Evolutionary conservation across 1,140 invertebrate species (phyloP).

Genomic region (Aplysia californica): DNA sequence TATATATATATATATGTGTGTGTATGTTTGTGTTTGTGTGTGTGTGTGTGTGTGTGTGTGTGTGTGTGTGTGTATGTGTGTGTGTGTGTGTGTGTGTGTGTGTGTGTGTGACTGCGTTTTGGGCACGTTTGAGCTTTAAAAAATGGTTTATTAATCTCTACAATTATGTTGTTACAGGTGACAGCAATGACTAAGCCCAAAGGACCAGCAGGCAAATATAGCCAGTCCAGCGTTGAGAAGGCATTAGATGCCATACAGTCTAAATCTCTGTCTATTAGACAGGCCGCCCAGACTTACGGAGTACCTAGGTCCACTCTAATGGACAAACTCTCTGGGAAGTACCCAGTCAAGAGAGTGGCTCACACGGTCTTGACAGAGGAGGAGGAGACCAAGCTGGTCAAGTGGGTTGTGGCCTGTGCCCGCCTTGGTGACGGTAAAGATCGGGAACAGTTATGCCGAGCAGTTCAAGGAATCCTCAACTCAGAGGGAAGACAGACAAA

Average conservation of each 20-base stretch:
- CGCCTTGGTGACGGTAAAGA: not conserved
- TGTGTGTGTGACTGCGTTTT: not conserved
- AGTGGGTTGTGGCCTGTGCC: not conserved
- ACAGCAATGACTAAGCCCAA: not conserved
- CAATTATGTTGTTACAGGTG: not conserved
- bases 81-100: not conserved
- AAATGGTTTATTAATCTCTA: not conserved
- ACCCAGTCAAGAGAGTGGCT: not conserved
- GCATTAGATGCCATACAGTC: not conserved
- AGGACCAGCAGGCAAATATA: not conserved
- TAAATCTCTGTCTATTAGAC: not conserved
- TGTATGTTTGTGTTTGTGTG: not conserved
- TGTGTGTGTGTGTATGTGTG: not conserved
- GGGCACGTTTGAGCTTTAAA: not conserved
- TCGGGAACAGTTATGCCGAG: not conserved
- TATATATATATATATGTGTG: not conserved
- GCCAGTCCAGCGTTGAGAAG: not conserved
- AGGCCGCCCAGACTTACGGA: not conserved
- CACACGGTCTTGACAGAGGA: not conserved
- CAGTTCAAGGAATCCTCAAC: not conserved
- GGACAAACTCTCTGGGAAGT: not conserved
- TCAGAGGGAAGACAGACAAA: not conserved
- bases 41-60: not conserved
- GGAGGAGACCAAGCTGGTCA: not conserved
- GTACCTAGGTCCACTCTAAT: not conserved